phyloP scores from a whole-genome alignment of 2,113 vertebrate genomes.

The Pelusios castaneus region DNA sequence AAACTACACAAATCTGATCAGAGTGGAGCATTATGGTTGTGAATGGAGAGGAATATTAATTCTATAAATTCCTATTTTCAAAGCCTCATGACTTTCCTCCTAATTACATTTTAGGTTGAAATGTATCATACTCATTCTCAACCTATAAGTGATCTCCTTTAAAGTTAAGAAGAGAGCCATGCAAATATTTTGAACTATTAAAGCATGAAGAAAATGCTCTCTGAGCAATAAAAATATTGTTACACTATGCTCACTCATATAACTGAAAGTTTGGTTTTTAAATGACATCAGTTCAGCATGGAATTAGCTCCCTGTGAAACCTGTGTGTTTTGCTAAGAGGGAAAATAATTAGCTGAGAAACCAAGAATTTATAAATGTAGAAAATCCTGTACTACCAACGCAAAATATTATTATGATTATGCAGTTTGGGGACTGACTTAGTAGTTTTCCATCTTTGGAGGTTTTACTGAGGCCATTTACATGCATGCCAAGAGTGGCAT shows the following conservation, averaged over 20 bases:
- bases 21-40: neutral
- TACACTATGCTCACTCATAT: neutral
- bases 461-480: neutral
- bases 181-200: neutral
- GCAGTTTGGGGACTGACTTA: neutral
- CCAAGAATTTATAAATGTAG: neutral
- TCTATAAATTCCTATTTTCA: neutral
- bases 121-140: neutral
- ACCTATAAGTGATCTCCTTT: neutral
- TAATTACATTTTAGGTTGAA: neutral
- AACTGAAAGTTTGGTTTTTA: neutral
- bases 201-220: neutral
- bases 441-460: neutral
- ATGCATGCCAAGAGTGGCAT: no score
- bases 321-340: neutral
- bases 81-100: neutral
- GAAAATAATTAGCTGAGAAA: neutral
- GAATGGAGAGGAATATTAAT: neutral
- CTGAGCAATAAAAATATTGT: neutral
- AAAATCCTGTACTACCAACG: neutral
- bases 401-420: neutral
- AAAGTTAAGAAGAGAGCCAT: neutral
- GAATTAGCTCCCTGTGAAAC: conserved; percentile 3
- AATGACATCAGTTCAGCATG: neutral
- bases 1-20: neutral